phyloP scores from a whole-genome alignment of 2,888 invertebrate genomes.

The Thecophora atra region DNA sequence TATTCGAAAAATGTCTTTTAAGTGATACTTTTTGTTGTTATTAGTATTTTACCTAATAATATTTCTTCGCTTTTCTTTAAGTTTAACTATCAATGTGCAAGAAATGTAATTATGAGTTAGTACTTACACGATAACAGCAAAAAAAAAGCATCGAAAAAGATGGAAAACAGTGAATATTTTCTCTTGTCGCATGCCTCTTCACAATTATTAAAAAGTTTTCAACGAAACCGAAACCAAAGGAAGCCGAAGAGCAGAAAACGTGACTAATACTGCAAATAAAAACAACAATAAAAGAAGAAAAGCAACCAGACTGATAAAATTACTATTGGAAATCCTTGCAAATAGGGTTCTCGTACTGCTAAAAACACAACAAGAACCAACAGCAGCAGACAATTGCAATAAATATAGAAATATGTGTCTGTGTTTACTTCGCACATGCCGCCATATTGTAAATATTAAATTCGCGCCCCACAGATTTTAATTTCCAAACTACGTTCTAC shows the following conservation, averaged over 20 bases:
- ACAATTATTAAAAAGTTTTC: constrained; percentile 28
- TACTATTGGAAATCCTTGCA: neutral
- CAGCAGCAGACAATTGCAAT: neutral
- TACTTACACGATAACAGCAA: neutral
- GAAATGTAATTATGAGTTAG: neutral
- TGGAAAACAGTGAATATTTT: neutral
- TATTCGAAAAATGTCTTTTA: no score
- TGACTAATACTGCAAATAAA: no score
- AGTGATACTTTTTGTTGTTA: neutral
- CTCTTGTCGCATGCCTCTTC: constrained; percentile 15
- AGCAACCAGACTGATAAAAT: neutral
- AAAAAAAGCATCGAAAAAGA: neutral
- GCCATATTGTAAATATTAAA: constrained; percentile 31
- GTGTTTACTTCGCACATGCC: neutral
- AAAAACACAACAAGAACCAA: constrained; percentile 1
- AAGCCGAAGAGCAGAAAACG: constrained; percentile 8
- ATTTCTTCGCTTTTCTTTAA: neutral
- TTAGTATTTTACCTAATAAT: neutral
- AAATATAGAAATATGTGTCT: neutral
- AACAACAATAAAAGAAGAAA: neutral
- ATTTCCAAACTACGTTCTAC: constrained; percentile 14
- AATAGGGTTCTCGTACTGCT: neutral
- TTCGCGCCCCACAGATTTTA: constrained; percentile 33
- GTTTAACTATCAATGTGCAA: no score
- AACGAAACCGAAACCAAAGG: constrained; percentile 20